These are phyloP conservation scores for Muscicapa striata DNA, from an alignment of 2,797 vertebrate genomes.

Conservation along the genomic window DNA sequence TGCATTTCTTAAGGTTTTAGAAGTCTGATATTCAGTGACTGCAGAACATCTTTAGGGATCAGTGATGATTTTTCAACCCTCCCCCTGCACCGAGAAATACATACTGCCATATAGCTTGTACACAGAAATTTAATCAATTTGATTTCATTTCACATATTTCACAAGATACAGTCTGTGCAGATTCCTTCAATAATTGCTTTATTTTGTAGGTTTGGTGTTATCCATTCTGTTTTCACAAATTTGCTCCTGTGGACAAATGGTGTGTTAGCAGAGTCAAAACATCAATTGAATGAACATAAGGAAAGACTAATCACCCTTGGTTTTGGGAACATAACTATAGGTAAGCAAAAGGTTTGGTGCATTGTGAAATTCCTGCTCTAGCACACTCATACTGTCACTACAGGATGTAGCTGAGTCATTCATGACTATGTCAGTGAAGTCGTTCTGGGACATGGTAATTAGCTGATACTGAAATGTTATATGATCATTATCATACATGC, in stretches of 20 bases:
- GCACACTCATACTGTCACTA: background rate
- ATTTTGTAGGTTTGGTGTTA: constrained; percentile 91
- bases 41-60: background rate
- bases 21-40: background rate
- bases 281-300: constrained; percentile 90
- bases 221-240: constrained; percentile 97
- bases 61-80: background rate
- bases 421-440: background rate
- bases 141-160: background rate
- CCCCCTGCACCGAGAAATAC: background rate
- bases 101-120: background rate
- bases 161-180: background rate
- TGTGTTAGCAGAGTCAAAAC: constrained; percentile 92
- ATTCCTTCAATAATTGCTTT: background rate
- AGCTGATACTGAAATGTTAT: background rate
- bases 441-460: background rate
- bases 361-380: background rate
- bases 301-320: constrained; percentile 85
- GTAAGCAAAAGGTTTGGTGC: constrained; percentile 76
- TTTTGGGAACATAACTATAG: constrained; percentile 85
- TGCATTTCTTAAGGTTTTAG: background rate
- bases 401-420: background rate
- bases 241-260: constrained; percentile 94
- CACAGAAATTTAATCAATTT: background rate
- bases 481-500: background rate